Base-by-base conservation (phyloP, 2,888 invertebrate species). In the Microctonus aethiopoides region DNA sequence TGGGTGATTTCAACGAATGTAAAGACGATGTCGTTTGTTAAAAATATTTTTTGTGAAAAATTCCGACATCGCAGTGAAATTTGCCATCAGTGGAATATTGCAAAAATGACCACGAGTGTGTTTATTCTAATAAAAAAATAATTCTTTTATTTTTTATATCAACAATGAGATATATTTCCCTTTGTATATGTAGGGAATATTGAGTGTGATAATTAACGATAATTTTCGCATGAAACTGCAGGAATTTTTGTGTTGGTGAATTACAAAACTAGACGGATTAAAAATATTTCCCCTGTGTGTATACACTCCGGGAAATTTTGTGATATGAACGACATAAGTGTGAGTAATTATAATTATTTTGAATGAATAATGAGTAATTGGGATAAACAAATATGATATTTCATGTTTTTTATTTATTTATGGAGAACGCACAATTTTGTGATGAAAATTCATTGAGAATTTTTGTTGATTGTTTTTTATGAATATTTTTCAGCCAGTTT, bases 281-380 rank as follows among this genome's bases (percentile, higher is more conserved):
- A 65, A 65, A 65, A 24, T 54, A 36, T 54, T 36, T 54, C 29
- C 36, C n/a, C 13, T n/a, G 39, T 39, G 39, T 32, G 32, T 39
- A n/a, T 39, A n/a, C 22, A 54, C 73, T 67, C 62, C 71, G 76
- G 77, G 51, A 69, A 80, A 80, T 74, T 77, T 62, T 20, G 4
- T 82, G 82, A 77, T 73, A 85, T 85, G 84, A 84, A 81, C 75
- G 84, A 86, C 78, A 80, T 83, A 73, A 82, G 83, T 75, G 85
- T 86, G 74, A 86, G 86, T 85, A 80, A 65, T 39, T n/a, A n/a
- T n/a, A n/a, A n/a, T n/a, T n/a, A n/a, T n/a, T n/a, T n/a, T n/a
- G n/a, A n/a, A n/a, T n/a, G n/a, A n/a, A n/a, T n/a, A n/a, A n/a
- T n/a, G n/a, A n/a, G n/a, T n/a, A n/a, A n/a, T n/a, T n/a, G n/a